A percentile compares a stretch with the other conserved stretches of the same genome.
Conservation (phyloP, 2,797 vertebrate genomes). For the Danio kyathit region DNA sequence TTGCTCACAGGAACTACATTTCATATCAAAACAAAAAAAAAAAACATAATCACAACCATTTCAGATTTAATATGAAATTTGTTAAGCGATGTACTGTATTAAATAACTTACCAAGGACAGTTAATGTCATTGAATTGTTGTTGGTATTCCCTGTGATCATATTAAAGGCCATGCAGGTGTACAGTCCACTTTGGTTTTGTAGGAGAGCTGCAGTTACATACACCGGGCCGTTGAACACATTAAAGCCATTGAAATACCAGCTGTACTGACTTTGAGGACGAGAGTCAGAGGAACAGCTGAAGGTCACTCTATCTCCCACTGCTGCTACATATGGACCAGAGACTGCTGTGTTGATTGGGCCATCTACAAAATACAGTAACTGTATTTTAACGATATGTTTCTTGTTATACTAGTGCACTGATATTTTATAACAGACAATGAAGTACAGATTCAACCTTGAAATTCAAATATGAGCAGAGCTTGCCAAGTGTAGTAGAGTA, state of each 20-base stretch:
- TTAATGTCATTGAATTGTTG: conserved; percentile 57
- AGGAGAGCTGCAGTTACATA: conserved; percentile 49
- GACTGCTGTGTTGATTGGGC: conserved; percentile 52
- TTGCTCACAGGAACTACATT: conserved; percentile 29
- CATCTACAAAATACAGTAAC: conserved; percentile 51
- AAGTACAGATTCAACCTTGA: not conserved
- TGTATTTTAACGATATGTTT: conserved; percentile 33
- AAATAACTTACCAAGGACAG: conserved; percentile 70
- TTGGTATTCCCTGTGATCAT: conserved; percentile 63
- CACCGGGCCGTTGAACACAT: conserved; percentile 51
- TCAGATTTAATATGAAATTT: not conserved
- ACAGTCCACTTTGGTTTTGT: conserved; percentile 67
- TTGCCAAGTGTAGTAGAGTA: too few species aligned
- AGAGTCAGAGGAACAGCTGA: conserved; percentile 70
- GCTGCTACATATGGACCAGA: conserved; percentile 58
- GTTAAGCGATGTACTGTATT: not conserved
- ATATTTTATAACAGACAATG: not conserved
- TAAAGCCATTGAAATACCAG: conserved; percentile 71
- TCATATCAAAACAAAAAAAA: not conserved
- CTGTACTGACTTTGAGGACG: conserved; percentile 66
- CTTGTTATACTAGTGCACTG: not conserved
- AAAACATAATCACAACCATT: not conserved
- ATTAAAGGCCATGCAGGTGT: conserved; percentile 74
- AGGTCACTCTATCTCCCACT: conserved; percentile 42
- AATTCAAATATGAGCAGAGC: too few species aligned